Evolutionary conservation across 53 echinoderm and acorn worm species (phyloP), one percentile per base, ranked within the genome.

Genomic region (Mesocentrotus franciscanus): DNA sequence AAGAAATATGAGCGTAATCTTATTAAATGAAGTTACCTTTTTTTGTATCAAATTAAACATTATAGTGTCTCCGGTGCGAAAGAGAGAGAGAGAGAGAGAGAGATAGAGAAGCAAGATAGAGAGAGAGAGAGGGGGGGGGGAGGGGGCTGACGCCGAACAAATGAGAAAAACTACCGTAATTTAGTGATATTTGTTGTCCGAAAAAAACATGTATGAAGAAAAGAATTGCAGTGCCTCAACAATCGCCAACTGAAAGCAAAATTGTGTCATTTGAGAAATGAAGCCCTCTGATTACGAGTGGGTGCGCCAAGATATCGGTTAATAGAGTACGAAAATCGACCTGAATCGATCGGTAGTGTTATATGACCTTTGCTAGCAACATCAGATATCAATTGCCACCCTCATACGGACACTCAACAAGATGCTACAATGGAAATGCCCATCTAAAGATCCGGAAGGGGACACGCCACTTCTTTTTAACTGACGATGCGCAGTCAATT

Each of bases 301-400:
- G 56, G 11, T 1, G 87, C n/a, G 27, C 87, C 58, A 1, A n/a
- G 15, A 58, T 87, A 87, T 87, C 58, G 87, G 87, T 87, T 87
- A 58, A 57, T 87, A 58, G 87, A 87, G 58, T 87, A 87, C 56
- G 57, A n/a, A n/a, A 58, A 87, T 87, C 81, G 81, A 81, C 81
- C 42, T 36, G 15, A 20, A 81, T 81, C 81, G 81, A 81, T 42
- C 42, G 42, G 36, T 18, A 22, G 39, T 22, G 81, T 42, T 39
- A 39, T 39, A 81, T 42, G 81, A 81, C 39, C 81, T 81, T 81
- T 81, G 36, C 81, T 16, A 42, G 8, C 81, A 18, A 81, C 81
- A 81, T 42, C 8, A 18, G 81, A 81, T 76, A 76, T 33, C 76
- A 32, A 76, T 32, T 76, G 76, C 76, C 76, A 32, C 76, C 30